Base-by-base conservation (phyloP, 2,888 invertebrate genomes). In the Caenorhabditis sp. region DNA sequence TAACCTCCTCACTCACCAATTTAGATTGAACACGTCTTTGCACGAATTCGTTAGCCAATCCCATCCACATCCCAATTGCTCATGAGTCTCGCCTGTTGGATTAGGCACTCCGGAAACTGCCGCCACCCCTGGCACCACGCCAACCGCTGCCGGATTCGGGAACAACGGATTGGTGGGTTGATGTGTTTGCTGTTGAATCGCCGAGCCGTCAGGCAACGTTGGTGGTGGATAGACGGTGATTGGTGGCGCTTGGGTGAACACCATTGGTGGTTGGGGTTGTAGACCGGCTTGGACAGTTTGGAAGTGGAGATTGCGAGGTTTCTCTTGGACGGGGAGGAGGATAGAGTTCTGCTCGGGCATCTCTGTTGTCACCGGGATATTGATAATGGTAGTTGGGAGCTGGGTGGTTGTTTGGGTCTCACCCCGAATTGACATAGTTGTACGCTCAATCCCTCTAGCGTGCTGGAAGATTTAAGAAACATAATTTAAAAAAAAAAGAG, bases 51-150 rank as follows among this genome's bases (percentile, higher is more conserved):
- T 75, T 26, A 86, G 57, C 72, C 85, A 74, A 69, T 86, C 86
- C 73, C 80, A 86, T 27, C 83, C 83, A 59, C 86, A 86, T 53
- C 86, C 86, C 10, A 86, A 66, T 63, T 84, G 85, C 52, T 85
- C 85, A 56, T 81, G 77, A 10, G 74, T 70, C 14, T 73, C 38
- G 12, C 31, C 49, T 20, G 21, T 23, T 23, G 38, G 36, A 43
- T 43, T 10, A 7, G 17, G 14, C 14, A 17, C 43, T 43, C 43
- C 43, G 2, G 12, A 14, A 43, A 17, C 17, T 43, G 43, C 43
- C 17, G 43, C 20, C 31, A 57, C 27, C 38, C 38, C 43, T 43
- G 43, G 14, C 25, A 26, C 25, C 1, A 17, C 25, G 1, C 14
- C 8, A 25, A 17, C 14, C 26, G 5, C 14, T 56, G 26, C 56